Evolutionary conservation across 2,888 invertebrate genomes (phyloP), one percentile per base, ranked within the genome.

Genomic region (Scotopteryx bipunctaria): DNA sequence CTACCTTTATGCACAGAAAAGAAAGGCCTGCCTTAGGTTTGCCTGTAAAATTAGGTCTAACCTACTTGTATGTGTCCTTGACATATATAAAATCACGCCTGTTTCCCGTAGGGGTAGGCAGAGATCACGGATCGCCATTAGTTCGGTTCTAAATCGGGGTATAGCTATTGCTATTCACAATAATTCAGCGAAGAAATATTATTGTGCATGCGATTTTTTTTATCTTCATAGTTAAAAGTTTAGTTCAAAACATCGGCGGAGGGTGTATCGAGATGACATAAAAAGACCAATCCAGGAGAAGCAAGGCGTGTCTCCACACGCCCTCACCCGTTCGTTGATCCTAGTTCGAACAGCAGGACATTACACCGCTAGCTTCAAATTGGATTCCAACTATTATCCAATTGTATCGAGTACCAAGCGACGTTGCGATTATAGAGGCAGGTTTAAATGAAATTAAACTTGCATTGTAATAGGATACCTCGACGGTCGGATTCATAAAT

Each of bases 361-460:
- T 48, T 48, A 33, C 35, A 40, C 53, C 9, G 41, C 61, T 64
- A 59, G 63, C 59, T 61, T 54, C 61, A 64, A 74, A 75, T 75
- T 66, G 72, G 74, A 73, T 73, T 66, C 66, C 64, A 60, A 67
- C 65, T 64, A 66, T 63, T 64, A 69, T 64, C 66, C 67, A 67
- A 66, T 71, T 68, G 67, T 64, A 62, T 64, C 64, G 67, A 60
- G 64, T 65, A 21, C 44, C 48, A 48, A 44, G 36, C 42, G 14
- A 37, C 35, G 46, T 52, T 29, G 41, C 31, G 23, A 46, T 42
- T 25, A 38, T 33, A 25, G 6, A 9, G 38, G 32, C 40, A 16
- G 25, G 32, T 40, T 33, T 40, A 11, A 44, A n/a, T n/a, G n/a
- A n/a, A 44, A 50, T 36, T 9, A 17, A 55, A 55, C 36, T 23